A percentile compares a stretch with the other conserved stretches of the same genome.
These are phyloP conservation scores for Mus pahari DNA, from an alignment of 2,113 vertebrate genomes.

Conservation along the genomic window DNA sequence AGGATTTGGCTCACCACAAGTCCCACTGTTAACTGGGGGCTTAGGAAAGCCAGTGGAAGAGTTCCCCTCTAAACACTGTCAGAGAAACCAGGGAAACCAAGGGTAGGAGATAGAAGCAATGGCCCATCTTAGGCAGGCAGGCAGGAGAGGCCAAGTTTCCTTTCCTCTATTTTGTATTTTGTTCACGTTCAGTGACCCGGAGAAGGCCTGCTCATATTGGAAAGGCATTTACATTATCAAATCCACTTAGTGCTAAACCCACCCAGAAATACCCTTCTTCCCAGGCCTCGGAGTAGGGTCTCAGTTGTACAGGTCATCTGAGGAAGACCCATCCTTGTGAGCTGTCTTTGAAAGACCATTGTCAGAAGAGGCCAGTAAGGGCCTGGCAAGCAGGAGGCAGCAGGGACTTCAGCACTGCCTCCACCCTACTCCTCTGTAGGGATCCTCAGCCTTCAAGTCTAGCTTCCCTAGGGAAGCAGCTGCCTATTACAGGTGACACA, in stretches of 20 bases:
- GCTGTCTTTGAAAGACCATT: neutral
- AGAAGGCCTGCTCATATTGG: neutral
- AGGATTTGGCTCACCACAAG: neutral
- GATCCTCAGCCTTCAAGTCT: neutral
- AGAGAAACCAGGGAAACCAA: neutral
- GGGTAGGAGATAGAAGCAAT: neutral
- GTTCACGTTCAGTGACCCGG: neutral
- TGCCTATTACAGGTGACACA: neutral
- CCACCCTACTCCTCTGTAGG: neutral
- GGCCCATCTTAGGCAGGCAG: no score
- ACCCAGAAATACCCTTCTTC: neutral
- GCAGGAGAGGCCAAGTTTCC: neutral
- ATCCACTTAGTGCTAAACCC: neutral
- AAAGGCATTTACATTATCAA: neutral
- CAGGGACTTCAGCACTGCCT: neutral
- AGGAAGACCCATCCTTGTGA: neutral
- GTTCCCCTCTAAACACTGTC: neutral
- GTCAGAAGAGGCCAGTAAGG: fast-evolving
- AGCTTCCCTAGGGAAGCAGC: neutral
- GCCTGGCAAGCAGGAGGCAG: fast-evolving
- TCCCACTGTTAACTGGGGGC: neutral
- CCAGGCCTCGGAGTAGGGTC: neutral
- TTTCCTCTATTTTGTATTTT: neutral
- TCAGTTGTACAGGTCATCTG: neutral
- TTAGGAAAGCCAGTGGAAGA: neutral